Conservation (phyloP, 2,113 vertebrate genomes). For the Salminus brasiliensis region DNA sequence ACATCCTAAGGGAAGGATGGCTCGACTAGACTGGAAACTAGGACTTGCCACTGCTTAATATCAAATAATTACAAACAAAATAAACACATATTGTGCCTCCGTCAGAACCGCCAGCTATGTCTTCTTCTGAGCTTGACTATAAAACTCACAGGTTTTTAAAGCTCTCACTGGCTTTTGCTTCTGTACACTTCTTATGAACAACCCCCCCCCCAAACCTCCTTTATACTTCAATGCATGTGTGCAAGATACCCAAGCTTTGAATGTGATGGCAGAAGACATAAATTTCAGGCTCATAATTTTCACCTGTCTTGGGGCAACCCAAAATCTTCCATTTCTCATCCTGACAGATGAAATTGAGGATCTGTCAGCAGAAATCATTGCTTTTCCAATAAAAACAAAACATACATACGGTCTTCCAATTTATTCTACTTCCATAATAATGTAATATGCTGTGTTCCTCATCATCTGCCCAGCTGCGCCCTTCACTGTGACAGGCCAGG, state of each 20-base stretch:
- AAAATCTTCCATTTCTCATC: not conserved
- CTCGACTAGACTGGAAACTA: not conserved
- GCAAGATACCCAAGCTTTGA: not conserved
- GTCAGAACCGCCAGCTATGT: not conserved
- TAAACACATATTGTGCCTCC: not conserved
- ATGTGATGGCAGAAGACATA: not conserved
- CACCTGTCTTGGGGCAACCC: not conserved
- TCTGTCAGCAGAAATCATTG: slow-evolving; percentile 5
- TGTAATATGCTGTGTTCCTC: not conserved
- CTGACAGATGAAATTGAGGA: not conserved
- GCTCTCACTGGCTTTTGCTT: not conserved
- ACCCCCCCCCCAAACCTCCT: not conserved
- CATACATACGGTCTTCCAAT: not conserved
- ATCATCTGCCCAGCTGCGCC: not conserved
- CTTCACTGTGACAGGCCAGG: not conserved
- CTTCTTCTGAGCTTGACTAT: not conserved
- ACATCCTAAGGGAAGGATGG: not conserved
- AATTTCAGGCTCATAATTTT: slow-evolving; percentile 7
- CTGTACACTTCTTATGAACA: not conserved
- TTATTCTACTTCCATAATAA: not conserved
- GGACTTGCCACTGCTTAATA: not conserved
- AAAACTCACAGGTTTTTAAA: not conserved
- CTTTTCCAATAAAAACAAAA: not conserved
- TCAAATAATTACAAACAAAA: not conserved
- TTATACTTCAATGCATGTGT: not conserved